Conservation (phyloP, 2,797 vertebrate genomes). For the Microchirus variegatus region DNA sequence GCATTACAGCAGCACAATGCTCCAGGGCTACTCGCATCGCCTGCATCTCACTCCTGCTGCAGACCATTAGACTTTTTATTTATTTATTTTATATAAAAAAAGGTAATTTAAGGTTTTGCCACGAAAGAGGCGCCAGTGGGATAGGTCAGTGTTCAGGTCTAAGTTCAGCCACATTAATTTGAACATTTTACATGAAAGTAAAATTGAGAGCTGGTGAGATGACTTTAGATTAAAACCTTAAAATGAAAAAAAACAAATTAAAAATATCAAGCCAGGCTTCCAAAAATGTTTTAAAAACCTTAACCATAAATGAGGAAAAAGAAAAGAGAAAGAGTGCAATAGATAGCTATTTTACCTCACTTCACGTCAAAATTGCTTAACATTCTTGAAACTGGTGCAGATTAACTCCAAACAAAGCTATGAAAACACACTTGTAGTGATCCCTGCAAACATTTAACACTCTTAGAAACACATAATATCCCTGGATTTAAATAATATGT, state of each 20-base stretch:
- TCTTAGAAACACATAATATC: too few relatives aligned
- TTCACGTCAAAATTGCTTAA: neutral
- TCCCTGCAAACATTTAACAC: too few relatives aligned
- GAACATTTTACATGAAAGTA: too few relatives aligned
- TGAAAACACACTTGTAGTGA: neutral
- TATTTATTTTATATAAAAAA: too few relatives aligned
- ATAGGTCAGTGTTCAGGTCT: too few relatives aligned
- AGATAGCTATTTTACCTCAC: neutral
- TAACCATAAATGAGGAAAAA: neutral
- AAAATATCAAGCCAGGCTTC: neutral
- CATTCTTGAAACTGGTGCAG: neutral
- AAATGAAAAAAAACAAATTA: neutral
- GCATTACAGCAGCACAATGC: constrained; percentile 39
- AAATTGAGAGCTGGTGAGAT: neutral
- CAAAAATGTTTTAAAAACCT: neutral
- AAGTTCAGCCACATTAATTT: too few relatives aligned
- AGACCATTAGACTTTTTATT: constrained; percentile 1
- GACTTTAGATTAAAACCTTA: neutral
- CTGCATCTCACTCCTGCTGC: constrained; percentile 27
- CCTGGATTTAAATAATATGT: too few relatives aligned
- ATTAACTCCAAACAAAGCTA: neutral
- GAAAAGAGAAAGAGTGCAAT: neutral
- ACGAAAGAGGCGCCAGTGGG: too few relatives aligned
- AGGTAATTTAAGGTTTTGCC: too few relatives aligned
- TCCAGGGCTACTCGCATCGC: constrained; percentile 44